Evolutionary conservation across 92 coral and sea anemone species (phyloP).

Genomic region (Actinernus sp.): DNA sequence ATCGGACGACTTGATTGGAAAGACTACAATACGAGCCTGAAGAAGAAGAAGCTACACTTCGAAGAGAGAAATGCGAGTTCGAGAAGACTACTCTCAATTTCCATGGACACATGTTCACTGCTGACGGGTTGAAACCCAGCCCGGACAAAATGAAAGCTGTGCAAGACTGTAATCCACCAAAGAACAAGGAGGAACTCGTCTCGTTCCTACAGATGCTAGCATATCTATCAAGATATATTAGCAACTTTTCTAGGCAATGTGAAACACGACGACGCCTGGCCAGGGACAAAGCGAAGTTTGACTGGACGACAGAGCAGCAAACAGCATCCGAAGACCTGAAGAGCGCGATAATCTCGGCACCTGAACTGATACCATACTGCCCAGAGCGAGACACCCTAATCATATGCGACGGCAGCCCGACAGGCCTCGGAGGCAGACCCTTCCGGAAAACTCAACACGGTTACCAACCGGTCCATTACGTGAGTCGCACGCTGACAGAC

Average conservation of each 20-base stretch:
- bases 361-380: constrained; percentile 52
- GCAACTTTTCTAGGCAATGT: constrained; percentile 33
- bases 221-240: constrained; percentile 47
- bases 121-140: constrained; percentile 58
- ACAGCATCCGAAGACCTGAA: constrained; percentile 57
- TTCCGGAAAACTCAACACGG: constrained; percentile 61
- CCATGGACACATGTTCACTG: constrained; percentile 68
- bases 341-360: constrained; percentile 50
- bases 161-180: constrained; percentile 21
- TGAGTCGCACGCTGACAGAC: constrained; percentile 46
- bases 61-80: constrained; percentile 56
- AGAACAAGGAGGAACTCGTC: constrained; percentile 44
- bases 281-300: constrained; percentile 9
- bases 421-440: too few relatives aligned
- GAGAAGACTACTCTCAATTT: constrained; percentile 38
- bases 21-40: constrained; percentile 30
- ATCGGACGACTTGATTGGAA: constrained; percentile 33
- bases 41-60: constrained; percentile 27
- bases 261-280: constrained; percentile 20
- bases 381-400: constrained; percentile 52
- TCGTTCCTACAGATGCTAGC: constrained; percentile 63
- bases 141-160: constrained; percentile 42
- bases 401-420: constrained; percentile 74
- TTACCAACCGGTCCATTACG: constrained; percentile 54
- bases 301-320: constrained; percentile 46